Evolutionary conservation across 64 coral and sea anemone species (phyloP), one percentile per base, ranked within the genome.

Genomic region (Platygyra sinensis): DNA sequence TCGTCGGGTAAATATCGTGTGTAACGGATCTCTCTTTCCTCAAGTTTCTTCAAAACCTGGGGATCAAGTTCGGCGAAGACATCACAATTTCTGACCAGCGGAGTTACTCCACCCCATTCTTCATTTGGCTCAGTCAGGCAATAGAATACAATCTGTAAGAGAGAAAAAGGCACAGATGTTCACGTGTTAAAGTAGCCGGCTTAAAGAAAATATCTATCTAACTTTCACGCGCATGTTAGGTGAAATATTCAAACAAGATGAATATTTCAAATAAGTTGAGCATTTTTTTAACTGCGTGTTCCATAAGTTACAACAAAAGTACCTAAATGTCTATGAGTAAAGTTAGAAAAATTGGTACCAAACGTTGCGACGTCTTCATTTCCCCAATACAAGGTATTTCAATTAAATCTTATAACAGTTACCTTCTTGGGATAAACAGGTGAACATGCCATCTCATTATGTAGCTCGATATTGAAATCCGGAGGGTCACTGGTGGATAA

Each of bases 381-480:
- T 36, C 33, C 33, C 33, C 33, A 36, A 3, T 36, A 3, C 33
- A 36, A 36, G 33, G 1, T 36, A 36, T 36, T 36, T 36, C 33
- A 46, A 5, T 46, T 46, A 46, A 46, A 46, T 46, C 42, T 46
- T 46, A 46, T 3, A 80, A n/a, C 29, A 24, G 6, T 69, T n/a
- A 98, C 89, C 92, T 94, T 94, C 42, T 63, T 92, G 28, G 96
- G 96, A 52, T 95, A 72, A 6, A 87, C 77, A 5, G 89, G 82
- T 33, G 93, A 93, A 69, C 93, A 98, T 22, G 90, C 90, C 96
- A 98, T 98, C 60, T 98, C 96, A 38, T 98, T 98, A 24, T 98
- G 96, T n/a, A 94, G 74, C 72, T 98, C 96, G 39, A 93, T 95
- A 52, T 39, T 93, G 72, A 76, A 92, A 60, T 72, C 84, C 65